Base-by-base conservation (phyloP, 1,140 invertebrate species). In the Calliopsis andreniformis region DNA sequence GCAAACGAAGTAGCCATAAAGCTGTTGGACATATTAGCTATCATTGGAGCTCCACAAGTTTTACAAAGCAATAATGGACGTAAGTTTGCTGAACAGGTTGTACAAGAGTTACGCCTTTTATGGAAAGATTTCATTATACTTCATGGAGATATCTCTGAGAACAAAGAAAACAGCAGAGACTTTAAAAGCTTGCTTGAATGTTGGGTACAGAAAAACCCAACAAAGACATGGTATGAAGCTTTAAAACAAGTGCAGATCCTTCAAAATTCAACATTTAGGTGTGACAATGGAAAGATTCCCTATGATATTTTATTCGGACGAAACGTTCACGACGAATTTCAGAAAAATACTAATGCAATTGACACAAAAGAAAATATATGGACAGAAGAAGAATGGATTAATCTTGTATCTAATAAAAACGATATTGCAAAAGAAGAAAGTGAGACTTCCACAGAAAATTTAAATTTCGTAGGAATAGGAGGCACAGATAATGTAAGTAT, bases 31-130 rank as follows among this genome's bases (percentile, higher is more conserved):
- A 78, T 87, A 51, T 71, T 88, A 28, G 73, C 86, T 20, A 89
- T 88, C n/a, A 87, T 90, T 58, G 88, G 89, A 18, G 79, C 80
- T 32, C 90, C 90, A n/a, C 61, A 61, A 28, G 85, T 91, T 45
- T 70, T 90, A 56, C 87, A 90, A 67, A 89, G 88, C 47, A 81
- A 72, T 12, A 90, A 89, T 66, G 89, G 87, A 39, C 70, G 83
- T 32, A 79, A 87, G 28, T 89, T 89, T 72, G 82, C 84, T 14
- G 79, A 89, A 59, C 75, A 85, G 80, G 78, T 92, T 63, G 86
- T 91, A n/a, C 32, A 81, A 30, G 80, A 91, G 43, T 77, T 90
- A 62, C 76, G 77, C 23, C 25, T 10, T 0, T 56, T 90, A 32
- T 90, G 88, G 84, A 77, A 84, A 61, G 76, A 84, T 63, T 82